These are phyloP conservation scores for Calyptommatus sinebrachiatus DNA, from an alignment of 2,113 vertebrate species.

Conservation along the genomic window DNA sequence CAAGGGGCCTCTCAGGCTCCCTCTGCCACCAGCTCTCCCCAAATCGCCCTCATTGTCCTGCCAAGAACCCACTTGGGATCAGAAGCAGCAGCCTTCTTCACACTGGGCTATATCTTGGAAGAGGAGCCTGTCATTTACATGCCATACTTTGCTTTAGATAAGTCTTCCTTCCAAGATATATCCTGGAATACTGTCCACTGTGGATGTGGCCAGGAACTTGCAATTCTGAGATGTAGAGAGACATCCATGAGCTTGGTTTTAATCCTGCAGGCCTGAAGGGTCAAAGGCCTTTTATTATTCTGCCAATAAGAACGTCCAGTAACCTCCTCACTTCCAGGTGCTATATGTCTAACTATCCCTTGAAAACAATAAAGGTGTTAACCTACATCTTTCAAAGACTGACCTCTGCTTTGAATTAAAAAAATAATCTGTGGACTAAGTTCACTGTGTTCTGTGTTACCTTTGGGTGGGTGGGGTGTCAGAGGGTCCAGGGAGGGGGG, in stretches of 20 bases:
- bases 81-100: too few species aligned
- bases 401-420: conserved; percentile 24
- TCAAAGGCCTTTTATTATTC: too few species aligned
- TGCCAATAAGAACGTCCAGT: not conserved
- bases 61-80: not conserved
- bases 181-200: too few species aligned
- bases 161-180: too few species aligned
- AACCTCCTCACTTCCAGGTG: conserved; percentile 3
- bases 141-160: too few species aligned
- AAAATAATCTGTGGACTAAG: conserved; percentile 7
- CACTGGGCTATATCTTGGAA: not conserved
- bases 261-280: not conserved
- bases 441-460: not conserved
- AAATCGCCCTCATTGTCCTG: not conserved
- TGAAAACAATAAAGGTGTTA: not conserved
- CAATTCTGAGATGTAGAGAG: conserved; percentile 14
- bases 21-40: not conserved
- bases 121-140: not conserved
- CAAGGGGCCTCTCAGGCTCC: not conserved
- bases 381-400: not conserved
- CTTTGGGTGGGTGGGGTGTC: not conserved
- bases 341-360: not conserved
- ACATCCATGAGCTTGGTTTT: conserved; percentile 6
- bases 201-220: not conserved
- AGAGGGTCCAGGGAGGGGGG: too few species aligned